Evolutionary conservation across 1,140 invertebrate genomes (phyloP).

Genomic region (Penaeus chinensis): DNA sequence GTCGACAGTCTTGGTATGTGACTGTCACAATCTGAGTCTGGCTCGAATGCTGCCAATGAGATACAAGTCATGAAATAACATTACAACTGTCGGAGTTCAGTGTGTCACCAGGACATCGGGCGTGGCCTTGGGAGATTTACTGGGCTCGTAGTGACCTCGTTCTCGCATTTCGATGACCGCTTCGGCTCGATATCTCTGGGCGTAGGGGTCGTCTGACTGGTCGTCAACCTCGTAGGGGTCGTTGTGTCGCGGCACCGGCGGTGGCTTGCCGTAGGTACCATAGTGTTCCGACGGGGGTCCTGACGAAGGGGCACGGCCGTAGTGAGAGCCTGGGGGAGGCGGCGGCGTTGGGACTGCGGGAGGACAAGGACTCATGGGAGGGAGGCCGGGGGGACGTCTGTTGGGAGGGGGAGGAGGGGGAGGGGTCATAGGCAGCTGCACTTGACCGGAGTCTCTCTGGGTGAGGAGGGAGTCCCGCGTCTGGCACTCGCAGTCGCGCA

Average conservation of each 20-base stretch:
- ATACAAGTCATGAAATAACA: not conserved
- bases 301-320: conserved; percentile 34
- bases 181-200: conserved; percentile 70
- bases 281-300: conserved; percentile 34
- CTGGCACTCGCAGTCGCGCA: conserved; percentile 82
- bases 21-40: too few relatives aligned
- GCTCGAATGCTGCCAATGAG: too few relatives aligned
- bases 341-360: conserved; percentile 62
- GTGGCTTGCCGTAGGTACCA: conserved; percentile 40
- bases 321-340: conserved; percentile 65
- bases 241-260: conserved; percentile 43
- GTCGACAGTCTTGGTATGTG: too few relatives aligned
- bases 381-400: conserved; percentile 59
- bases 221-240: conserved; percentile 57
- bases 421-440: conserved; percentile 48
- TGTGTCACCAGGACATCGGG: conserved; percentile 88
- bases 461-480: conserved; percentile 82
- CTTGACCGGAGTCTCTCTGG: conserved; percentile 63
- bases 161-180: conserved; percentile 77
- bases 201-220: conserved; percentile 64
- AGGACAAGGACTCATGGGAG: conserved; percentile 43
- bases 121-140: conserved; percentile 79
- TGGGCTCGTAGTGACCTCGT: conserved; percentile 56
- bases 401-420: conserved; percentile 63
- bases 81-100: conserved; percentile 70